Conservation (phyloP, 2,888 invertebrate species). For the Podotricha telesiphe region DNA sequence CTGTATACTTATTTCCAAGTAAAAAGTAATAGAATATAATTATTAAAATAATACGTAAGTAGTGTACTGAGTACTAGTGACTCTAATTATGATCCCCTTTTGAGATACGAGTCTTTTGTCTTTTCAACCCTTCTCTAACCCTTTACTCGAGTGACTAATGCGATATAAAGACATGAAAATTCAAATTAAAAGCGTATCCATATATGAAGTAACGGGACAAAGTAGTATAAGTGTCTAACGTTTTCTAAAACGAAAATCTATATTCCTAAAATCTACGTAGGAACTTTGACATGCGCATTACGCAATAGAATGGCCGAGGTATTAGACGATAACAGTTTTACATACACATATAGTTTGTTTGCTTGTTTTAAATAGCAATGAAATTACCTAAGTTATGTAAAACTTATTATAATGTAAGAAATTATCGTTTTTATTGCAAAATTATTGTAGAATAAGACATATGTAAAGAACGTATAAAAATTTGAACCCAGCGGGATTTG, state of each 20-base stretch:
- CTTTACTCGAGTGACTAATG: conserved; percentile 23
- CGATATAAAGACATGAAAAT: background rate
- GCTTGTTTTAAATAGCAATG: background rate
- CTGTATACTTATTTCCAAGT: background rate
- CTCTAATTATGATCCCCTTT: conserved; percentile 31
- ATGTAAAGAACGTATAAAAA: too few relatives aligned
- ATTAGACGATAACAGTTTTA: too few relatives aligned
- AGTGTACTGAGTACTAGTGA: conserved; percentile 1
- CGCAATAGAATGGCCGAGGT: too few relatives aligned
- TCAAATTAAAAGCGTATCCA: background rate
- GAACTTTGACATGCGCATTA: conserved; percentile 13
- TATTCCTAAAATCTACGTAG: background rate
- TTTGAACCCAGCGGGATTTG: too few relatives aligned
- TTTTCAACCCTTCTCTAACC: conserved; percentile 20
- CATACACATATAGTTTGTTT: background rate
- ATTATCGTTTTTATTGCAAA: background rate
- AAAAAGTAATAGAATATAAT: background rate
- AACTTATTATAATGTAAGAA: background rate
- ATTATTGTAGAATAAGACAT: too few relatives aligned
- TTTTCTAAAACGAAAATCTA: conserved; percentile 4
- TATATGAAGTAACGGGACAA: background rate
- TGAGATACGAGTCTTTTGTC: conserved; percentile 28
- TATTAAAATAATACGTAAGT: conserved; percentile 13
- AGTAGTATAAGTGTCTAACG: background rate
- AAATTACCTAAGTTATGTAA: background rate